These are phyloP conservation scores for Alethe castanea DNA, from an alignment of 2,113 vertebrate genomes.

Conservation along the genomic window DNA sequence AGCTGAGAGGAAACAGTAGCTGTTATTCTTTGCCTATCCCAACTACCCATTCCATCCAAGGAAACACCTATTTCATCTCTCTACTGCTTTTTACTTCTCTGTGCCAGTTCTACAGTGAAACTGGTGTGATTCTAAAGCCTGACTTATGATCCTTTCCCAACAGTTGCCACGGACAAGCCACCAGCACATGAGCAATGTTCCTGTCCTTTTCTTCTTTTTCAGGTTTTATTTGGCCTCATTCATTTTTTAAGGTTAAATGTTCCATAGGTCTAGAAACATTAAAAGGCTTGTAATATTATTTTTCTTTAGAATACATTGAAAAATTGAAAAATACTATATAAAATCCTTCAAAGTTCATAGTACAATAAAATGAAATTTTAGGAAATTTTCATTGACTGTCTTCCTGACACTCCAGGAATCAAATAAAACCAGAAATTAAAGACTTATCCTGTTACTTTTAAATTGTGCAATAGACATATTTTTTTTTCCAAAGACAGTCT, in stretches of 20 bases:
- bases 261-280: not conserved
- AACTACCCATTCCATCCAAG: not conserved
- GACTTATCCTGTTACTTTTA: not conserved
- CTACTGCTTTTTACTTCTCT: not conserved
- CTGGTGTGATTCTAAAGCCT: not conserved
- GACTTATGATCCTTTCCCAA: not conserved
- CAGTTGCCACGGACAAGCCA: not conserved
- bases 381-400: not conserved
- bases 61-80: not conserved
- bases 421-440: not conserved
- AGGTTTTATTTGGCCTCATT: not conserved
- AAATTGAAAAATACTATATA: not conserved
- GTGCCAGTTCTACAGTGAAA: not conserved
- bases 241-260: not conserved
- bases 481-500: not conserved
- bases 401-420: not conserved
- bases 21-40: not conserved
- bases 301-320: not conserved
- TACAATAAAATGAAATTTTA: not conserved
- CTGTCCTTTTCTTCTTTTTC: not conserved
- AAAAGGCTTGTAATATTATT: not conserved
- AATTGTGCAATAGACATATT: fast-evolving
- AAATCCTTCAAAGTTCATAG: not conserved
- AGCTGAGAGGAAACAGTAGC: not conserved
- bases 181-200: not conserved